Evolutionary conservation across 2,113 vertebrate species (phyloP).

Genomic region (Crotalus viridis): DNA sequence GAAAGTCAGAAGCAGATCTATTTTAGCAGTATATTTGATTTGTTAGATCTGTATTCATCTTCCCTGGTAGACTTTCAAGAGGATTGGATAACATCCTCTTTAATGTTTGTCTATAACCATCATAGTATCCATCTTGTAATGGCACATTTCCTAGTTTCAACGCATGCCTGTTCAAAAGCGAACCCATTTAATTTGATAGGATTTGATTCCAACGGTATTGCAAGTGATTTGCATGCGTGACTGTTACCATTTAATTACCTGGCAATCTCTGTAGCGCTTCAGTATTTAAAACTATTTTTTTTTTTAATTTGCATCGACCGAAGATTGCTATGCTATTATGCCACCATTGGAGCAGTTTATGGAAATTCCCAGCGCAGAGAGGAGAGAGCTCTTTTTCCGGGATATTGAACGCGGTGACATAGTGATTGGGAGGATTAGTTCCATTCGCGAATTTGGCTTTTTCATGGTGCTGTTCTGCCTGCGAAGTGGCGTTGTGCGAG

Average conservation of each 20-base stretch:
- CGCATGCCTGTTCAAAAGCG: neutral
- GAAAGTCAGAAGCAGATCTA: neutral
- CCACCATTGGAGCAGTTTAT: conserved; percentile 92
- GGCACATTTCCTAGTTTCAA: neutral
- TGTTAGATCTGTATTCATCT: neutral
- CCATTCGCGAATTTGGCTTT: conserved; percentile 94
- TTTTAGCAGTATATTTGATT: neutral
- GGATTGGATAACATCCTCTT: neutral
- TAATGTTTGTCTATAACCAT: neutral
- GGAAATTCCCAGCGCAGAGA: conserved; percentile 84
- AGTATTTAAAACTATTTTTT: neutral
- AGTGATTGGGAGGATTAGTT: conserved; percentile 89
- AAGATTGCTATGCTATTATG: conserved; percentile 90
- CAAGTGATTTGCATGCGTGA: neutral
- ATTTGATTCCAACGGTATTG: neutral
- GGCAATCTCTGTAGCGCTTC: neutral
- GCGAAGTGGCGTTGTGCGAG: conserved; percentile 82
- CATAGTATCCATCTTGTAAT: neutral
- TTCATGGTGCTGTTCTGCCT: conserved; percentile 91
- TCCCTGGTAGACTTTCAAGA: neutral
- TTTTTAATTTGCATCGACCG: neutral
- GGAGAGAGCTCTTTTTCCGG: conserved; percentile 85
- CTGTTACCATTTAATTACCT: neutral
- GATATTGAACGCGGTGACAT: conserved; percentile 91
- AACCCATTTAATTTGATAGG: neutral